Evolutionary conservation across 2,113 vertebrate species (phyloP), one percentile per base, ranked within the genome.

Genomic region (Dromiciops gliroides): DNA sequence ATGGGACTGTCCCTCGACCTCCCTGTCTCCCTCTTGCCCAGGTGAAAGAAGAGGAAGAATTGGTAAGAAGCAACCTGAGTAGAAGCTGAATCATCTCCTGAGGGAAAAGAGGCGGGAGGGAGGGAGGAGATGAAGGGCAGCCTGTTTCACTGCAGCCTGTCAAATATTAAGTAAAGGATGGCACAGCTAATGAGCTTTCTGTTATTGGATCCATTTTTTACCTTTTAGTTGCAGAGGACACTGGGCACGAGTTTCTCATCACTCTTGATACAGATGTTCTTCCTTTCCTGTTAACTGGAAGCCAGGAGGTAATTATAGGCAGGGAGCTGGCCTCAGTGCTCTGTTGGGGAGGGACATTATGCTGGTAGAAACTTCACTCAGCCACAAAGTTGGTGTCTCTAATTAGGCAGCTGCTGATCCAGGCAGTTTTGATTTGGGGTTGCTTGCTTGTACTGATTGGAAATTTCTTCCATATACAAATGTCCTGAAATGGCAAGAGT

Each of bases 351-450:
- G 26, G 48, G 44, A 51, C 37, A 95, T 92, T 67, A 95, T 51
- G 50, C 89, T 89, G 48, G 93, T 50, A 89, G 90, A 95, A 88
- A 89, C 90, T 95, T 98, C 14, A 51, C 28, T 95, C 90, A 75
- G 91, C 75, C 16, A 0, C 60, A 95, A 95, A 93, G 96, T 94
- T n/a, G n/a, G 94, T 51, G 28, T 60, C 94, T 94, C 95, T 97
- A 97, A 97, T 98, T 97, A 97, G 91, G 90, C 89, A 91, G 50
- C 91, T 96, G 75, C 94, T 97, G 95, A 94, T 89, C 89, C 91
- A 91, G 48, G 90, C 8, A 89, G 3, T 0, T 95, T 48, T 94
- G n/a, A 9, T 67, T 96, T 52, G 50, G 25, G 93, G 95, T 96
- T 94, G 95, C 6, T 22, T 95, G 50, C 83, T 96, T 28, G 3